Conservation (phyloP, 2,888 invertebrate genomes). For the Tyria jacobaeae region DNA sequence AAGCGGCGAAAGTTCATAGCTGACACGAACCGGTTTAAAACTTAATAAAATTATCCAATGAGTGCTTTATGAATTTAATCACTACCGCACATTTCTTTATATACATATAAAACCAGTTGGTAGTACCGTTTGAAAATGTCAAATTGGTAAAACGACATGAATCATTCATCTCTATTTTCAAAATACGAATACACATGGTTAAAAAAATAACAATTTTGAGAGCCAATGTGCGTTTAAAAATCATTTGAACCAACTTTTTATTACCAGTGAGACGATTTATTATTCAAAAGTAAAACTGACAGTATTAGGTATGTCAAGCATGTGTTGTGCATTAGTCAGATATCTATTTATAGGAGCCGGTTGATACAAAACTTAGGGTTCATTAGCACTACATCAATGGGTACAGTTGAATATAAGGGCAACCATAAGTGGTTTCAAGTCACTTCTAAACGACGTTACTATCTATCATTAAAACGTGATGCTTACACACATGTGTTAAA, state of each 20-base stretch:
- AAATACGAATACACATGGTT: background rate
- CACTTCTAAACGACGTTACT: conserved; percentile 13
- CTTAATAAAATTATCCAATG: conserved; percentile 63
- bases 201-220: background rate
- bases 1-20: conserved; percentile 78
- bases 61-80: conserved; percentile 45
- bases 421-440: conserved; percentile 33
- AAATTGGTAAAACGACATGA: background rate
- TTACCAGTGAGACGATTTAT: conserved; percentile 39
- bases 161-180: background rate
- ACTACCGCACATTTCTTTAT: conserved; percentile 23
- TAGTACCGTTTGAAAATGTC: background rate
- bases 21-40: conserved; percentile 69
- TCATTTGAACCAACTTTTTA: background rate
- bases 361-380: conserved; percentile 71
- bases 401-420: conserved; percentile 49
- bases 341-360: conserved; percentile 72
- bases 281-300: conserved; percentile 54
- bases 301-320: conserved; percentile 69
- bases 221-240: background rate
- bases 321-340: conserved; percentile 74
- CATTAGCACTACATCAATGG: conserved; percentile 66
- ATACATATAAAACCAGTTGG: background rate
- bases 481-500: background rate
- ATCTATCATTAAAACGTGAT: conserved; percentile 3